Evolutionary conservation across 2,888 invertebrate genomes (phyloP), one percentile per base, ranked within the genome.

Genomic region (Chirona hameri): DNA sequence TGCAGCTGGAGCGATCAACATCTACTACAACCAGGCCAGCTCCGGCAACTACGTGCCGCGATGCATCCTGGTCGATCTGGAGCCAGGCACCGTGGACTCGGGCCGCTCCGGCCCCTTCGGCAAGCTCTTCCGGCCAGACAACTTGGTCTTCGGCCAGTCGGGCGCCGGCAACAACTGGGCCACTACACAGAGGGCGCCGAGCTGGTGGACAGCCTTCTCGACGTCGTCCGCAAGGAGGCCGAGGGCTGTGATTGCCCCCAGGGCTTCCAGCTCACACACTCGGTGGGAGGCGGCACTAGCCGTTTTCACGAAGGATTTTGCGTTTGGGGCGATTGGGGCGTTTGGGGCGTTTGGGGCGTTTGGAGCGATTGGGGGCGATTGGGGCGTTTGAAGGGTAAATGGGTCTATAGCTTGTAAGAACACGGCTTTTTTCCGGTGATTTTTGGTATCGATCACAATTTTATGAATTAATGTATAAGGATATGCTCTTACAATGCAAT

Each of bases 1-100:
- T 84, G 69, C 90, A 90, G 86, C 86, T 90, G 85, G 90, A 90
- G 86, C 87, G 90, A 90, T 90, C 84, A 88, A 89, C 85, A 90
- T 90, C 76, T 90, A 90, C 86, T 90, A 90, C 87, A 90, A 90
- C 85, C 89, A 89, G 85, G 89, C 89, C n/a, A 85, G 83, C 82
- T 89, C 79, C 10, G 79, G 84, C 48, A 83, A 84, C 48, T 85
- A 83, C 60, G 84, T 85, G 15, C 85, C 85, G 1, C 48, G 85
- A 5, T 84, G 84, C 46, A 81, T 98, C 87, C 91, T 98, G 84
- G 95, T 98, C 85, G 98, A 98, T 88, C 90, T 98, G 88, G 98
- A 98, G 89, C 98, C 98, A 81, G 98, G 98, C 85, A 98, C 97
- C 86, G 98, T 98, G 97, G 98, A 98, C 89, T 95, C 97, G 0